Conservation (phyloP, 1,140 invertebrate species). For the Anoplolepis gracilipes region DNA sequence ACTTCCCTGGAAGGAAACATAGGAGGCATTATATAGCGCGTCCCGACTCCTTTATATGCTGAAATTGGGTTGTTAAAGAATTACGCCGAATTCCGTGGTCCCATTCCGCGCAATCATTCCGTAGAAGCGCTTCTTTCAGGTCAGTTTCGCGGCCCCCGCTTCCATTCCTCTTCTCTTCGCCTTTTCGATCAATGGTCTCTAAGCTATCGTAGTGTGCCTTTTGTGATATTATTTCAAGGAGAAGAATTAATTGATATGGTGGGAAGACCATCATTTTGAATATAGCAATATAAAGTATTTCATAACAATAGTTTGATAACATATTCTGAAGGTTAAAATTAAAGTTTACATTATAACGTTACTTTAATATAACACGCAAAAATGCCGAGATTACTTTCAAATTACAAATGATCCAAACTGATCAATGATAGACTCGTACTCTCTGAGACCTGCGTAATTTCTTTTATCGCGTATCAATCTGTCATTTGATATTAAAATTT, state of each 20-base stretch:
- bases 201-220: constrained; percentile 1
- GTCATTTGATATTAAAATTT: no score
- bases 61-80: constrained; percentile 81
- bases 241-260: neutral
- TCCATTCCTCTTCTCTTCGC: constrained; percentile 17
- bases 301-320: neutral
- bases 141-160: constrained; percentile 40
- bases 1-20: constrained; percentile 67
- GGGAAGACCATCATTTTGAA: neutral
- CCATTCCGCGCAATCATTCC: constrained; percentile 58
- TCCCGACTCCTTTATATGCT: constrained; percentile 74
- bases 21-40: constrained; percentile 63
- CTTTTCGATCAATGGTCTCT: neutral
- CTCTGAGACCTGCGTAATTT: no score
- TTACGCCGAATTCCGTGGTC: constrained; percentile 74
- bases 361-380: no score
- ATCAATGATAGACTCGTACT: no score
- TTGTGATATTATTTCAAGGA: constrained; percentile 5
- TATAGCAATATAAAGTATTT: neutral
- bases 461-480: no score
- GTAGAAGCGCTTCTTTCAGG: constrained; percentile 67
- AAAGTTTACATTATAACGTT: neutral
- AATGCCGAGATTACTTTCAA: neutral
- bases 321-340: neutral
- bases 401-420: no score